phyloP scores from a whole-genome alignment of 2,113 vertebrate genomes.

The Conger conger region DNA sequence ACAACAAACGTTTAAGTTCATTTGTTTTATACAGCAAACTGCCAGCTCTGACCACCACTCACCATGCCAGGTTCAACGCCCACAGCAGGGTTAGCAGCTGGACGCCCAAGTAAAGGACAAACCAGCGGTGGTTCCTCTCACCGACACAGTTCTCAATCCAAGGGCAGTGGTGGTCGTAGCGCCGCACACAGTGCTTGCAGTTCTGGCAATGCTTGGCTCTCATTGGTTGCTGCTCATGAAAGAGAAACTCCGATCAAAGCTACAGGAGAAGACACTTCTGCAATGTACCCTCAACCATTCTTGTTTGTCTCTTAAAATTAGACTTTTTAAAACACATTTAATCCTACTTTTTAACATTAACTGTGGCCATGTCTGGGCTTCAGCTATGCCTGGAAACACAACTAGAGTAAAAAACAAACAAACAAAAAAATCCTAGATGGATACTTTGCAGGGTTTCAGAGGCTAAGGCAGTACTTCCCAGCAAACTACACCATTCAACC shows the following conservation, averaged over 20 bases:
- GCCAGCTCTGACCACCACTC: conserved; percentile 48
- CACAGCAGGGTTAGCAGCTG: conserved; percentile 86
- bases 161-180: conserved; percentile 94
- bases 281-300: no score
- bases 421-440: no score
- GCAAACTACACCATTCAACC: background rate
- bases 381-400: no score
- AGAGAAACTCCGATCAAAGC: background rate
- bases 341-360: no score
- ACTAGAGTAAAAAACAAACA: no score
- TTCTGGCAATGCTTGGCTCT: conserved; percentile 86
- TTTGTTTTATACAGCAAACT: background rate
- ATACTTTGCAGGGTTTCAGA: no score
- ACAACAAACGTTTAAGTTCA: background rate
- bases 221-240: conserved; percentile 82
- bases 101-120: conserved; percentile 78
- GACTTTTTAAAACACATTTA: no score
- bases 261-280: background rate
- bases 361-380: no score
- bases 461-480: background rate
- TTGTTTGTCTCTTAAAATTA: no score
- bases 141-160: conserved; percentile 96
- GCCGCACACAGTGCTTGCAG: conserved; percentile 85
- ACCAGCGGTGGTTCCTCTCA: conserved; percentile 89
- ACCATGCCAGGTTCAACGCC: conserved; percentile 84